A percentile compares a stretch with the other conserved stretches of the same genome.
Conservation (phyloP, 2,797 vertebrate species). For the Muscicapa striata region DNA sequence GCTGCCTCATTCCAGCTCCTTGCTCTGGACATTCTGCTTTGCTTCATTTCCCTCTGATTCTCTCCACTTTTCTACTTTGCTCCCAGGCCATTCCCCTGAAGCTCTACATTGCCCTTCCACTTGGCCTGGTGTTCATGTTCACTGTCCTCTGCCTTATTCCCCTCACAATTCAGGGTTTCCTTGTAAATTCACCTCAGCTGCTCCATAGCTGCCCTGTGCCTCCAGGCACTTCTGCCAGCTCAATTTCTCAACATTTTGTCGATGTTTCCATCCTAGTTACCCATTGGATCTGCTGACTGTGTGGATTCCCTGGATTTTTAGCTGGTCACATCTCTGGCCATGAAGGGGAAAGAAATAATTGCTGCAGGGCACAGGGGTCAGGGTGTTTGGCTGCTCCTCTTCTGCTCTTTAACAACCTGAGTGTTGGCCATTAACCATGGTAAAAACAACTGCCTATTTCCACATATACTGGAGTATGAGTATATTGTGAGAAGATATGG, state of each 20-base stretch:
- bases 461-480: background rate
- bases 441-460: background rate
- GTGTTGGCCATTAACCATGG: background rate
- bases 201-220: background rate
- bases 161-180: background rate
- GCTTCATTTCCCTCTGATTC: background rate
- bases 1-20: background rate
- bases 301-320: background rate
- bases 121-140: background rate
- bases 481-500: background rate
- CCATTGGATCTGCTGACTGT: background rate
- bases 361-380: background rate
- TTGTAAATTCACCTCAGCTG: background rate
- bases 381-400: background rate
- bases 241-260: background rate
- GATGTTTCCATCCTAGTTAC: background rate
- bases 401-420: background rate
- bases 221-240: constrained; percentile 32
- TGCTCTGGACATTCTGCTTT: background rate
- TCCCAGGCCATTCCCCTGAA: background rate
- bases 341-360: background rate
- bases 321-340: background rate
- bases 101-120: background rate
- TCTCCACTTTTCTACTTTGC: background rate
- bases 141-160: background rate